phyloP scores from a whole-genome alignment of 2,113 vertebrate genomes.

The Prinia subflava region DNA sequence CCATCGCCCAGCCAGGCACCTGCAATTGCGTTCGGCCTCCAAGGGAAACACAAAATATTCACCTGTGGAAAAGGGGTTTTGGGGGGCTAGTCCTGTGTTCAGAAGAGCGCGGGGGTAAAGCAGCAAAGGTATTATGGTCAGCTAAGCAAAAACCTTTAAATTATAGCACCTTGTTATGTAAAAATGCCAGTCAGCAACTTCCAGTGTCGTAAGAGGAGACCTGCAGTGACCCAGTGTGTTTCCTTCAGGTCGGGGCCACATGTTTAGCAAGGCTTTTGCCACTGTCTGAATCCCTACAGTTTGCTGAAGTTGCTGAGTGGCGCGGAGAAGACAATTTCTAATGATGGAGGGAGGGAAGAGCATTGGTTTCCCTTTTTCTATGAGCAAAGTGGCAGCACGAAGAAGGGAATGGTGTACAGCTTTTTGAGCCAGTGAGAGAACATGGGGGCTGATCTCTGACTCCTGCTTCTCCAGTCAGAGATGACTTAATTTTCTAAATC shows the following conservation, averaged over 20 bases:
- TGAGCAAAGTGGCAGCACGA: background rate
- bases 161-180: background rate
- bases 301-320: background rate
- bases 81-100: background rate
- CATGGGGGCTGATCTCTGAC: background rate
- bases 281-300: background rate
- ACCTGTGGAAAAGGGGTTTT: background rate
- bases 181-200: background rate
- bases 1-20: fast-evolving
- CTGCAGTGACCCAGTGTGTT: fast-evolving
- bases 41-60: background rate
- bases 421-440: background rate
- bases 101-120: background rate
- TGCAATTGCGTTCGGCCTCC: fast-evolving
- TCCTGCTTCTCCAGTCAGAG: background rate
- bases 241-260: fast-evolving
- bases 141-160: background rate
- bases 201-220: background rate
- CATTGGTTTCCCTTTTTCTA: background rate
- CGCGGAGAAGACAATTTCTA: background rate
- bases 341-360: background rate
- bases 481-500: background rate
- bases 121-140: fast-evolving
- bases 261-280: background rate
- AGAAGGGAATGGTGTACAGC: background rate